A percentile compares a stretch with the other conserved stretches of the same genome.
phyloP scores from a whole-genome alignment of 1,140 invertebrate genomes.

The Hestina assimilis region DNA sequence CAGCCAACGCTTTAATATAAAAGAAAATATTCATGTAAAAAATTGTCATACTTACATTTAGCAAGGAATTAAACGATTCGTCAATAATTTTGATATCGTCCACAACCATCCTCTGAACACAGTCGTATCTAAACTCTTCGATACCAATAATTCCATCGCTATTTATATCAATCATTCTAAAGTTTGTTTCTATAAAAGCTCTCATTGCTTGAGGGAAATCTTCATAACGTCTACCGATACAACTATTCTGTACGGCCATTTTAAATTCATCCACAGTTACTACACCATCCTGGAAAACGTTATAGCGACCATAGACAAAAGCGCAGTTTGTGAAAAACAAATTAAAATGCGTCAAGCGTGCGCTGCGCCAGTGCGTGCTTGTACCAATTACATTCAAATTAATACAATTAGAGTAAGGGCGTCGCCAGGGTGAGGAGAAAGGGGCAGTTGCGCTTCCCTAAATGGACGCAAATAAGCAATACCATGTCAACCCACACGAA shows the following conservation, averaged over 20 bases:
- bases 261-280: constrained; percentile 91
- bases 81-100: constrained; percentile 86
- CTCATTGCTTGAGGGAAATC: constrained; percentile 90
- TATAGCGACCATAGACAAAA: constrained; percentile 21
- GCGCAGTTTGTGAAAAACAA: constrained; percentile 22
- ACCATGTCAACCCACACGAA: too few species aligned
- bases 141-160: constrained; percentile 87
- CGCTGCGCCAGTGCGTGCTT: constrained; percentile 34
- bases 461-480: too few species aligned
- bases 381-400: not conserved
- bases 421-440: too few species aligned
- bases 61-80: constrained; percentile 86
- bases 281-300: constrained; percentile 84
- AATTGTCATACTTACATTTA: constrained; percentile 81
- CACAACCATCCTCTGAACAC: constrained; percentile 87
- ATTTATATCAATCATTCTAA: constrained; percentile 89
- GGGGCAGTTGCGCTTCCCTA: too few species aligned
- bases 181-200: constrained; percentile 90
- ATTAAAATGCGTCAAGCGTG: constrained; percentile 39
- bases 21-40: too few species aligned
- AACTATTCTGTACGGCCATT: constrained; percentile 87
- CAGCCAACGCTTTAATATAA: too few species aligned
- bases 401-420: too few species aligned
- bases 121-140: constrained; percentile 90
- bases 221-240: constrained; percentile 87